Evolutionary conservation across 2,888 invertebrate species (phyloP).

Genomic region (Harmothoe impar): DNA sequence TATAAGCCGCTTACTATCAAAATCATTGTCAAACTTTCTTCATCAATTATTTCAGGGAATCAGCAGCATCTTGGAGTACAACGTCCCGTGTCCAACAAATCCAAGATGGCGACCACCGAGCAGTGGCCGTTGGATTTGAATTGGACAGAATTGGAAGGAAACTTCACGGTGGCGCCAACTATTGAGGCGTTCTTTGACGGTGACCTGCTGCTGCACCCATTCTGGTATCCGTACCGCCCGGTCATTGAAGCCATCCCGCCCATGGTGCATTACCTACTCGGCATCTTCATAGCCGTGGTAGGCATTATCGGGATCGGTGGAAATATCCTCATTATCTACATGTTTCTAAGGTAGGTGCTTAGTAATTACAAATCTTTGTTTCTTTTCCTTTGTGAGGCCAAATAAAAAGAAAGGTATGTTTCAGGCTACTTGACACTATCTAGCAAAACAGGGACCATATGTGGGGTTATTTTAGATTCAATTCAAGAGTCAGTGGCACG

Average conservation of each 20-base stretch:
- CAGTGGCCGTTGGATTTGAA: neutral
- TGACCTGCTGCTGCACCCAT: slow-evolving; percentile 48
- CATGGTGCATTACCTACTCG: slow-evolving; percentile 31
- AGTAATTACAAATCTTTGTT: too few species aligned
- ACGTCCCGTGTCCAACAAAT: too few species aligned
- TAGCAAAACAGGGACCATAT: too few species aligned
- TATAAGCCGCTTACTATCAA: too few species aligned
- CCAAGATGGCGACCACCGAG: slow-evolving; percentile 4
- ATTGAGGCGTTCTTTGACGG: slow-evolving; percentile 47
- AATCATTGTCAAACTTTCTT: too few species aligned
- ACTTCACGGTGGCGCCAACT: slow-evolving; percentile 37
- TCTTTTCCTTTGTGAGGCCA: neutral
- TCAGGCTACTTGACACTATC: too few species aligned
- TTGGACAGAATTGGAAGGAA: slow-evolving; percentile 3
- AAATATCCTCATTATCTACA: slow-evolving; percentile 52
- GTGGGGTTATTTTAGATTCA: too few species aligned
- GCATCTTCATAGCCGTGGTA: slow-evolving; percentile 50
- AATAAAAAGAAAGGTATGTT: too few species aligned
- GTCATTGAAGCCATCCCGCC: slow-evolving; percentile 30
- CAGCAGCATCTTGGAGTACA: too few species aligned
- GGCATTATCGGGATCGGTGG: slow-evolving; percentile 24
- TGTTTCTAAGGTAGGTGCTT: slow-evolving; percentile 56
- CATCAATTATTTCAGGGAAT: too few species aligned
- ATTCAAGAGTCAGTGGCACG: too few species aligned
- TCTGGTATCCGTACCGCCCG: slow-evolving; percentile 34